A percentile compares a stretch with the other conserved stretches of the same genome.
Evolutionary conservation across 2,797 vertebrate species (phyloP).

Genomic region (Melanotaenia maccullochi): DNA sequence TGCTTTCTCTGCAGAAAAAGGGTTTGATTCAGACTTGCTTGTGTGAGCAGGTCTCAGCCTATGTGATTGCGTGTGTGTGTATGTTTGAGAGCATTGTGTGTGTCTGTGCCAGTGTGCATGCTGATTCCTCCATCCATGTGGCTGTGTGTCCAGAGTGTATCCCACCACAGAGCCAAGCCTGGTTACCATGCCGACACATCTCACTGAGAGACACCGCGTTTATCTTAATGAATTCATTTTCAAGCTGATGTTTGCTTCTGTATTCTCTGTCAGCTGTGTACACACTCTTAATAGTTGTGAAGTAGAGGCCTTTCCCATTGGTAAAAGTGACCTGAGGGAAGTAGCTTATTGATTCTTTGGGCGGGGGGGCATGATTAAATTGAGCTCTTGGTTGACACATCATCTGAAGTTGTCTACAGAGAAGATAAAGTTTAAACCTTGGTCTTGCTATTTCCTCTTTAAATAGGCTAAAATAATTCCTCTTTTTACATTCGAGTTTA

Average conservation of each 20-base stretch:
- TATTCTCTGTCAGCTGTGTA: conserved; percentile 78
- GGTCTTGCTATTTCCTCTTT: conserved; percentile 6
- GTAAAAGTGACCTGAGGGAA: conserved; percentile 72
- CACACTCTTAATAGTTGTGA: conserved; percentile 75
- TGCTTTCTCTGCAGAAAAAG: conserved; percentile 45
- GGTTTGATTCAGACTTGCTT: conserved; percentile 47
- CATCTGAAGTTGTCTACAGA: conserved; percentile 70
- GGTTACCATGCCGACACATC: conserved; percentile 80
- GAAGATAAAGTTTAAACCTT: conserved; percentile 38
- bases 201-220: conserved; percentile 57
- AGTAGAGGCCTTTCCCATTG: conserved; percentile 62
- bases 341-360: conserved; percentile 80
- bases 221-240: conserved; percentile 83
- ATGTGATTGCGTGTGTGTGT: conserved; percentile 13
- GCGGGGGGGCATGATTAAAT: conserved; percentile 74
- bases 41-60: conserved; percentile 25
- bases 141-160: conserved; percentile 57
- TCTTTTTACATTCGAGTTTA: background rate
- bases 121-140: conserved; percentile 45
- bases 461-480: background rate
- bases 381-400: conserved; percentile 74
- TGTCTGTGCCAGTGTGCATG: conserved; percentile 16
- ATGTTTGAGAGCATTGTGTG: background rate
- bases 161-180: conserved; percentile 49
- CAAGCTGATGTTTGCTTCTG: conserved; percentile 73